Percentiles rank a stretch among this genome's conserved stretches.
Evolutionary conservation across 2,113 vertebrate genomes (phyloP).

Genomic region (Nerophis ophidion): DNA sequence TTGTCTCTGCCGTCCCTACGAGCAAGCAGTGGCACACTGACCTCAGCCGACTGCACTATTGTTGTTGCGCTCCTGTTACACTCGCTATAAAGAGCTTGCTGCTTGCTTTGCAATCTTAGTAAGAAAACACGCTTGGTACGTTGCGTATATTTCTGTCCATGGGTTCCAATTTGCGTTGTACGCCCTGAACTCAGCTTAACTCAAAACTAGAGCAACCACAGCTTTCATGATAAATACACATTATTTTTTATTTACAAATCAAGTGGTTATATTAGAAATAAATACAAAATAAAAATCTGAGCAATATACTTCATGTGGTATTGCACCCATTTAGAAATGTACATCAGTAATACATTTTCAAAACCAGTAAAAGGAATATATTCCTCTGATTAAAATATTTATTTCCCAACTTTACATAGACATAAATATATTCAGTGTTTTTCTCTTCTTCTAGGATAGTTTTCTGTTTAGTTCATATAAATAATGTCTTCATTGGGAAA

Average conservation of each 20-base stretch:
- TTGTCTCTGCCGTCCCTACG: conserved; percentile 38
- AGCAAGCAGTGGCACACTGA: conserved; percentile 40
- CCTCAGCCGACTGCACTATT: conserved; percentile 29
- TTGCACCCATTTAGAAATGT: conserved; percentile 97
- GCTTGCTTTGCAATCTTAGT: conserved; percentile 51
- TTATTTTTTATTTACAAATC: conserved; percentile 98
- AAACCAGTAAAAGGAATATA: conserved; percentile 96
- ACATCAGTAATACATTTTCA: conserved; percentile 97
- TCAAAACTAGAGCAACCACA: conserved; percentile 80
- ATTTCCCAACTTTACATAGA: conserved; percentile 94
- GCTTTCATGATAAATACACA: conserved; percentile 99
- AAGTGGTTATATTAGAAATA: conserved; percentile 99
- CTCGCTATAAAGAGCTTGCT: conserved; percentile 29
- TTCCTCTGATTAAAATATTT: conserved; percentile 99
- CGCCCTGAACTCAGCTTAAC: too few species aligned
- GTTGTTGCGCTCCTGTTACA: conserved; percentile 51
- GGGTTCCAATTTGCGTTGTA: not conserved
- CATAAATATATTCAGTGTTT: conserved; percentile 91
- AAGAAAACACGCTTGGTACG: conserved; percentile 17
- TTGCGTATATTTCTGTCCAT: conserved; percentile 41
- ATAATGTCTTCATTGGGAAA: conserved; percentile 99
- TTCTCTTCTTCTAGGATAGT: conserved; percentile 83
- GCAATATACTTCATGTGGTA: conserved; percentile 99
- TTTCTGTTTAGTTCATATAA: conserved; percentile 87
- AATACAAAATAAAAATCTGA: conserved; percentile 99